Evolutionary conservation across 2,797 vertebrate genomes (phyloP), one percentile per base, ranked within the genome.

Genomic region (Amblyraja radiata): DNA sequence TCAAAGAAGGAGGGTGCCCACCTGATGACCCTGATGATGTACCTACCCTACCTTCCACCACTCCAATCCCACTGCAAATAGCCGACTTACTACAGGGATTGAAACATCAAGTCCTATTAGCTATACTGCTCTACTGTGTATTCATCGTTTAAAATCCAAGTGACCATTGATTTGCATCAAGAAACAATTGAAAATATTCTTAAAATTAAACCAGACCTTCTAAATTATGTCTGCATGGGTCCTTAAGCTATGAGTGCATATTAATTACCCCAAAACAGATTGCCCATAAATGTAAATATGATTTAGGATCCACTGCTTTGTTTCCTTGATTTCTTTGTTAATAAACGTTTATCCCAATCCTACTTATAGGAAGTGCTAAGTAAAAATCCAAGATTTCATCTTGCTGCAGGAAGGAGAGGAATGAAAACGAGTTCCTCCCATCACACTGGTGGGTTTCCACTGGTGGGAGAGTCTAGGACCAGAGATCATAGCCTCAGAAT

Each of bases 121-220:
- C 39, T 46, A n/a, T n/a, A n/a, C n/a, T n/a, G 39, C 46, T 46
- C 46, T 46, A 46, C 81, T 84, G 25, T 23, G 73, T 74, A 54
- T 74, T 88, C 84, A 28, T 5, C 23, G 13, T 46, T 46, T 28
- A 14, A 54, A 36, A 92, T 92, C 39, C 71, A 28, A 23, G 10
- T 92, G 71, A 76, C 6, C 21, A 28, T 28, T 73, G 39, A 92
- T 58, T 28, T 54, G 39, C 11, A 92, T 54, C 61, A 18, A 88
- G n/a, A 88, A 88, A 88, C 61, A 68, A 76, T 73, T 58, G 6
- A 74, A 92, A 74, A 92, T 18, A 7, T 46, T 73, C 73, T 46
- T 90, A 23, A 90, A 73, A 90, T 90, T 90, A 73, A 39, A 73
- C 68, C 36, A 90, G 9, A 39, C 68, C 73, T 39, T 90, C 39